A percentile compares a stretch with the other conserved stretches of the same genome.
Evolutionary conservation across 2,113 vertebrate species (phyloP).

Genomic region (Dicrurus megarhynchus): DNA sequence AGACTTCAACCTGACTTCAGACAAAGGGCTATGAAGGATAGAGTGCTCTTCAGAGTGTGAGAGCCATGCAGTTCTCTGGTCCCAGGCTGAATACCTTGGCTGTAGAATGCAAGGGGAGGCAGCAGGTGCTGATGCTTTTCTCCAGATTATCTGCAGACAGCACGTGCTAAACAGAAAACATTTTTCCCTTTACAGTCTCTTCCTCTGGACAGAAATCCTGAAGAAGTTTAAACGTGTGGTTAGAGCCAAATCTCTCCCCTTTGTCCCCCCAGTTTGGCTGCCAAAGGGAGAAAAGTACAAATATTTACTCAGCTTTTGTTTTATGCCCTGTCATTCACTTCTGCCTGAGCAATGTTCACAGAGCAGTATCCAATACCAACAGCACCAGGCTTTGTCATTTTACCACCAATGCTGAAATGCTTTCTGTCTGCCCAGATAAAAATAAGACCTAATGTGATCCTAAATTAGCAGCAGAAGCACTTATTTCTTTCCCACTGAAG

Average conservation of each 20-base stretch:
- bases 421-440: background rate
- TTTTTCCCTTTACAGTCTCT: background rate
- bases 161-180: rapidly evolving
- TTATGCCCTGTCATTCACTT: background rate
- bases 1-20: background rate
- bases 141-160: background rate
- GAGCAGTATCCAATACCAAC: background rate
- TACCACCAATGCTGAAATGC: background rate
- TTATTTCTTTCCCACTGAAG: background rate
- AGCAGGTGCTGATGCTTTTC: background rate
- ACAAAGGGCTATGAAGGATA: background rate
- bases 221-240: background rate
- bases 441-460: background rate
- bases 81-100: background rate
- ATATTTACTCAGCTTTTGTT: background rate
- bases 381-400: background rate
- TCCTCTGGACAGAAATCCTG: background rate
- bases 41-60: background rate
- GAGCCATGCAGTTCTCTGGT: background rate
- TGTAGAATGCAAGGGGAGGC: background rate
- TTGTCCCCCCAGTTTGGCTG: background rate
- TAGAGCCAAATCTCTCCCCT: background rate
- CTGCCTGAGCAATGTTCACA: background rate
- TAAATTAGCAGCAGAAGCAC: background rate
- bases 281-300: background rate